phyloP scores from a whole-genome alignment of 2,888 invertebrate species.

The Mythimna impura region DNA sequence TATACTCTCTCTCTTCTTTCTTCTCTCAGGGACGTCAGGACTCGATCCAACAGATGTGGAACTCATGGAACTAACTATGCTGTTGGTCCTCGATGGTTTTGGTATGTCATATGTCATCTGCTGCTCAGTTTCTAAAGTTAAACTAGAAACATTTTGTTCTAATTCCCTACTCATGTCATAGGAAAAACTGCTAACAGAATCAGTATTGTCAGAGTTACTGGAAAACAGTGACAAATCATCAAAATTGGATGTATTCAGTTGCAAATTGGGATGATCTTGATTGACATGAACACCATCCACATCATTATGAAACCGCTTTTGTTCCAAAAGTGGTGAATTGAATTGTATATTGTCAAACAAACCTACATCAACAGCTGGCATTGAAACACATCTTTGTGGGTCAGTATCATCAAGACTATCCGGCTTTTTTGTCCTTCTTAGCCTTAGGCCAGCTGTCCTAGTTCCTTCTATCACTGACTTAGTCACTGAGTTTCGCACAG shows the following conservation, averaged over 20 bases:
- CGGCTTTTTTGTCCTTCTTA: conserved; percentile 77
- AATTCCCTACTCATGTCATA: conserved; percentile 77
- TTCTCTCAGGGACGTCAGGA: conserved; percentile 80
- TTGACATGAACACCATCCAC: conserved; percentile 56
- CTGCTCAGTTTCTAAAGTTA: conserved; percentile 71
- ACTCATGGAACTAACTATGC: conserved; percentile 73
- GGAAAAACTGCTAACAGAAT: conserved; percentile 81
- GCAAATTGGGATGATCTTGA: conserved; percentile 72
- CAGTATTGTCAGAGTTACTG: conserved; percentile 82
- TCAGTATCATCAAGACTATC: conserved; percentile 70
- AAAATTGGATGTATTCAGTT: conserved; percentile 77
- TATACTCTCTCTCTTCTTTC: conserved; percentile 73
- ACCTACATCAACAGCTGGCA: conserved; percentile 90
- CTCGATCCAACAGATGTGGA: conserved; percentile 65
- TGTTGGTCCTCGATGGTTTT: conserved; percentile 79
- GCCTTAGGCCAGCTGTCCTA: conserved; percentile 89
- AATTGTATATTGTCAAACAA: conserved; percentile 92
- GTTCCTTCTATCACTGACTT: conserved; percentile 92
- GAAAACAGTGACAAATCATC: conserved; percentile 84
- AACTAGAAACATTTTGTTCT: conserved; percentile 68
- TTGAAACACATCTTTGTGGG: conserved; percentile 87
- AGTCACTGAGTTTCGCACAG: conserved; percentile 88
- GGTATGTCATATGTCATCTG: conserved; percentile 84
- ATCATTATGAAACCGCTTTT: conserved; percentile 78
- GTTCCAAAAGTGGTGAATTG: conserved; percentile 90